phyloP scores from a whole-genome alignment of 2,797 vertebrate genomes.

The Centropyge bicolor region DNA sequence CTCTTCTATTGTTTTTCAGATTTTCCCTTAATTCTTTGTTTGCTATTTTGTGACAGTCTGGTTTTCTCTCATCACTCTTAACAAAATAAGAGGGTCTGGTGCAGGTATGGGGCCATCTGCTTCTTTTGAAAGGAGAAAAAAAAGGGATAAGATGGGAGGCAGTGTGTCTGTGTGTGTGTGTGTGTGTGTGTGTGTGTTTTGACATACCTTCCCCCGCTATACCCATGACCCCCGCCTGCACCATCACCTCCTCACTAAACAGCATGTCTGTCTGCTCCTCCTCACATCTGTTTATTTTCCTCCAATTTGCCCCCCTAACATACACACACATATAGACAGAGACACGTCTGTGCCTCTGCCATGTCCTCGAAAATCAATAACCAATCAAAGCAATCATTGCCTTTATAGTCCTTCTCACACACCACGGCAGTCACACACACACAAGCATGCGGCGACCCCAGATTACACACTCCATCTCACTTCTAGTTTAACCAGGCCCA shows the following conservation, averaged over 20 bases:
- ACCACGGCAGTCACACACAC: conserved; percentile 61
- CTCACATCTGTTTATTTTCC: conserved; percentile 73
- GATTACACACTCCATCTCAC: conserved; percentile 81
- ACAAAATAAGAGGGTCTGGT: conserved; percentile 55
- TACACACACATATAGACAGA: conserved; percentile 31
- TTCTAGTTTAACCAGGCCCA: conserved; percentile 78
- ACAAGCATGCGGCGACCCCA: conserved; percentile 59
- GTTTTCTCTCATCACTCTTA: conserved; percentile 34
- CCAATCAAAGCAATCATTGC: conserved; percentile 85
- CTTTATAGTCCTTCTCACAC: conserved; percentile 79
- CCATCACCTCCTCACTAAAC: conserved; percentile 45
- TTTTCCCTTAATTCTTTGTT: conserved; percentile 37
- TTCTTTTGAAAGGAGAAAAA: conserved; percentile 53
- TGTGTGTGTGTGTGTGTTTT: background rate
- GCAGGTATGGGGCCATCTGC: conserved; percentile 69
- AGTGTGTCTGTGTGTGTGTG: background rate
- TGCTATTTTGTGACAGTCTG: conserved; percentile 39
- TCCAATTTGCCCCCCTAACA: conserved; percentile 52
- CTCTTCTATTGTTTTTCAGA: conserved; percentile 35
- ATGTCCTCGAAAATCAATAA: conserved; percentile 81
- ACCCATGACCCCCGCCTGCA: conserved; percentile 25
- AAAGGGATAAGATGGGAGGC: background rate
- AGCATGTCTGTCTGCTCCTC: conserved; percentile 68
- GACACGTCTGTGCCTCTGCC: conserved; percentile 57
- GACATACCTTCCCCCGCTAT: conserved; percentile 15